Evolutionary conservation across 2,888 invertebrate genomes (phyloP), one percentile per base, ranked within the genome.

Genomic region (Synergus umbraculus): DNA sequence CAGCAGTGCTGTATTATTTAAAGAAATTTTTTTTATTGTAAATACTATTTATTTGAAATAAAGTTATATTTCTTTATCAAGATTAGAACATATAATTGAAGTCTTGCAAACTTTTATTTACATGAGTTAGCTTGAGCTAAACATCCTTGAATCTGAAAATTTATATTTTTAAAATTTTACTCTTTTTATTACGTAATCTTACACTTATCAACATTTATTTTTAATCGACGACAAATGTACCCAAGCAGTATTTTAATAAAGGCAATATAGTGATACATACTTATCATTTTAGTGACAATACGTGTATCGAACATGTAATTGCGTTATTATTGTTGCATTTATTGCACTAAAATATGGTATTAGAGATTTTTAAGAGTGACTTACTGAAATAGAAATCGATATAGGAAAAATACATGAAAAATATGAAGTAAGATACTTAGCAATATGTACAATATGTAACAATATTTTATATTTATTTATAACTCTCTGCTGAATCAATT

Each of bases 241-340:
- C 65, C 37, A 29, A 41, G 9, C 65, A 65, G 65, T 65, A 69
- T 73, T 73, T 73, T n/a, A n/a, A n/a, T 54, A 54, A 73, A 58
- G 12, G 54, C 10, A 54, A n/a, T n/a, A 37, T 15, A 54, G 15
- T 54, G 22, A 22, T 13, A 69, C 13, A 22, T 8, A 69, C 13
- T 69, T 49, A 46, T 49, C 29, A 29, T 37, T 69, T n/a, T 69
- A 37, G 69, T 66, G 4, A 18, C 58, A 58, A 18, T 58, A 18
- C 3, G 29, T 29, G 3, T 69, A 37, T 69, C 15, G n/a, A 49
- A 49, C 3, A 9, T 22, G 12, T 22, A 0, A 46, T 22, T 18
- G 18, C 44, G 3, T 67, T 69, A 46, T 69, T 18, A 15, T 49
- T 69, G 15, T 46, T 44, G 22, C 1, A 69, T 69, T 65, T 22